Evolutionary conservation across 64 coral and sea anemone species (phyloP).

Genomic region (Montipora cactus): DNA sequence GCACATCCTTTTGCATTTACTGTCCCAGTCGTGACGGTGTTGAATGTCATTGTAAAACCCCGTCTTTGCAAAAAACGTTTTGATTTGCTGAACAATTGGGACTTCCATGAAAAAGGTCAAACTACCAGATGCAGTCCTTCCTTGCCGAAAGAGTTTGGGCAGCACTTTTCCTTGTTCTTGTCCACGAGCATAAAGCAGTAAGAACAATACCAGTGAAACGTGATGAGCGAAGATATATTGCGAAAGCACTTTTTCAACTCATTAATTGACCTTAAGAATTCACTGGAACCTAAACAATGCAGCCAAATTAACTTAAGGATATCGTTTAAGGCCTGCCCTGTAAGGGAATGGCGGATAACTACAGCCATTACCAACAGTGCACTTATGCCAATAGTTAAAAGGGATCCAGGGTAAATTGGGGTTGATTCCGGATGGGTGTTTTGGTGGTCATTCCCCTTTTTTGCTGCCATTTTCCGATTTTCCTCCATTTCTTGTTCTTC

Average conservation of each 20-base stretch:
- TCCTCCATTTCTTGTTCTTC: background rate
- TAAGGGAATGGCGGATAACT: slow-evolving; percentile 27
- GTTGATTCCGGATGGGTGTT: background rate
- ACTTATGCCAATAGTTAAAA: background rate
- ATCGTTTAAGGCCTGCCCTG: slow-evolving; percentile 47
- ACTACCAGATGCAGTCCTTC: background rate
- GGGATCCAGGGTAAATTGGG: background rate
- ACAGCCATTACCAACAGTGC: slow-evolving; percentile 17
- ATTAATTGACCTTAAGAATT: background rate
- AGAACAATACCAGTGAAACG: slow-evolving; percentile 10
- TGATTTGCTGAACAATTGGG: background rate
- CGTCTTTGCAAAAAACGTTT: background rate
- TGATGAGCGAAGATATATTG: slow-evolving; percentile 1
- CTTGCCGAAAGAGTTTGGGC: background rate
- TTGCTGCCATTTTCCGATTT: background rate
- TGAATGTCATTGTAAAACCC: background rate
- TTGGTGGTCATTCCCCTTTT: background rate
- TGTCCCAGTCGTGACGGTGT: background rate
- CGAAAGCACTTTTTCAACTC: slow-evolving; percentile 43
- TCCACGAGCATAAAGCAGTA: background rate
- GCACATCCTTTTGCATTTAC: background rate
- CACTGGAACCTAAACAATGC: slow-evolving; percentile 7
- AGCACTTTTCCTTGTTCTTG: background rate
- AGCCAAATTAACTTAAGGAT: slow-evolving; percentile 37
- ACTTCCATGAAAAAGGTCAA: background rate